Evolutionary conservation across 2,113 vertebrate species (phyloP), one percentile per base, ranked within the genome.

Genomic region (Serilophus lunatus): DNA sequence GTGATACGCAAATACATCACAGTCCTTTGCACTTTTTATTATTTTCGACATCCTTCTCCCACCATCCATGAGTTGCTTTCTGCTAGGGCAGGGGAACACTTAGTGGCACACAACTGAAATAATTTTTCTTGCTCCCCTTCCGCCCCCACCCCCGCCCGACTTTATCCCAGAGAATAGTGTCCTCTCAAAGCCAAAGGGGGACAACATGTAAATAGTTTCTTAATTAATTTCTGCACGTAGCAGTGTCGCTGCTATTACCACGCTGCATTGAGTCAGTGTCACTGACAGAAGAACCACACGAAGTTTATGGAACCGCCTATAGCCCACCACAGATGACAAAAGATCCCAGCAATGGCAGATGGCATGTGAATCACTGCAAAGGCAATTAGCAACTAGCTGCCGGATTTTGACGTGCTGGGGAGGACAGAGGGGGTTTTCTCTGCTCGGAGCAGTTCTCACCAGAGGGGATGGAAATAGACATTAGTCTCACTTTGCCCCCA

Each of bases 321-420:
- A 92, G 95, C 87, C 77, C 59, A 86, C 70, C 79, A 70, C 15
- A 80, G 51, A 82, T 14, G 65, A 95, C 93, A 94, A 82, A 93
- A 94, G 93, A 93, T 88, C 85, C 92, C 95, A 88, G 92, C 91
- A 63, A 71, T 86, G 59, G 90, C 94, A 97, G 97, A 96, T 96
- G 96, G 97, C 91, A 84, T 96, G 89, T 90, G 97, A 96, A 94
- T 94, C 95, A 96, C 93, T 80, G 74, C 47, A 81, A 91, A 69
- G 78, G 94, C 94, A 97, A 97, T 97, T 97, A 96, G 84, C 95
- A 97, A 96, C 86, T 95, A 96, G 95, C 89, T 94, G 90, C 95
- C 80, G 22, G 89, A 92, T 95, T 96, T 77, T 95, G 95, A 97
- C 49, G 7, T 81, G 94, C 93, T 91, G 92, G 78, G 84, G 66